Evolutionary conservation across 2,888 invertebrate species (phyloP).

Genomic region (Drosophila neutralis): DNA sequence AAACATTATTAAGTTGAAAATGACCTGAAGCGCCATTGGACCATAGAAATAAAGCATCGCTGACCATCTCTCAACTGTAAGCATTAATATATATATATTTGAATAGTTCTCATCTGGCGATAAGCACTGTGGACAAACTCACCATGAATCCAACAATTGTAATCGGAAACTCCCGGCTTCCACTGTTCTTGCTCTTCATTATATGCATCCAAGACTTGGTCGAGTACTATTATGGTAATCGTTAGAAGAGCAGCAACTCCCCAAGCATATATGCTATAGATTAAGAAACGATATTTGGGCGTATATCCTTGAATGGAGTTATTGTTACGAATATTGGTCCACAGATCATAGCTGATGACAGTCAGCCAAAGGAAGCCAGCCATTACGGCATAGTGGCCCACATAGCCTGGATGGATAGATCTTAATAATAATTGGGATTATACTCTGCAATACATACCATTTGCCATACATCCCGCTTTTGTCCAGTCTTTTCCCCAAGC

Average conservation of each 20-base stretch:
- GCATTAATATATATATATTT: background rate
- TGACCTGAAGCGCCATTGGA: constrained; percentile 75
- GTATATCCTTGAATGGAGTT: constrained; percentile 46
- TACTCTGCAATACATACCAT: constrained; percentile 17
- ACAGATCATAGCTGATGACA: constrained; percentile 93
- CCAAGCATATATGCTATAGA: constrained; percentile 80
- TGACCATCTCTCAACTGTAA: constrained; percentile 71
- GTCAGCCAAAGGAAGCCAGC: constrained; percentile 94
- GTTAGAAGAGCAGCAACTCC: constrained; percentile 71
- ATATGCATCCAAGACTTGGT: constrained; percentile 41
- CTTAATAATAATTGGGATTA: no score
- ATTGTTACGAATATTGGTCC: constrained; percentile 85
- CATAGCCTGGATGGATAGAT: constrained; percentile 55
- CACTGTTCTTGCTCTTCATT: constrained; percentile 12
- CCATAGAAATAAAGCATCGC: constrained; percentile 80
- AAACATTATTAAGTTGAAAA: constrained; percentile 79
- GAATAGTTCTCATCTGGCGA: background rate
- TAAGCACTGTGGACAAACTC: constrained; percentile 39
- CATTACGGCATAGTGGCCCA: constrained; percentile 89
- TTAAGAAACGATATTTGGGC: constrained; percentile 61
- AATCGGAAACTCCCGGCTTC: constrained; percentile 86
- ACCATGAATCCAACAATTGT: constrained; percentile 87
- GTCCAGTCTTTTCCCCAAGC: background rate
- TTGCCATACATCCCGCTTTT: background rate
- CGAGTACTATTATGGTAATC: constrained; percentile 70